Conservation (phyloP, 37 sponge, comb jelly and placozoan species). For the Beroe ovata region DNA sequence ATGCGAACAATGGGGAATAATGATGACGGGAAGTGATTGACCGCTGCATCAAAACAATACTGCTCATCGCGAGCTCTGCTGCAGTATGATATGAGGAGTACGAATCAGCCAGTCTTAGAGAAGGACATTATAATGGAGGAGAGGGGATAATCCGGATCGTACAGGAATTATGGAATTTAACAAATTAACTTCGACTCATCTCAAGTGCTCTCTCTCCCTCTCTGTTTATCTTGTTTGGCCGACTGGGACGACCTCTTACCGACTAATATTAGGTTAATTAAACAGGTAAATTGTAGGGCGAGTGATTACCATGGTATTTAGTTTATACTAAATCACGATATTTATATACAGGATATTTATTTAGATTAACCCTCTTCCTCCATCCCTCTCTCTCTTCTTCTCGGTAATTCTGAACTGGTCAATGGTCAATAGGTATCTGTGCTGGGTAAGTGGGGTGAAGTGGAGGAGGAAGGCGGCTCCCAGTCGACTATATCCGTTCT, state of each 20-base stretch:
- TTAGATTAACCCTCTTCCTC: background rate
- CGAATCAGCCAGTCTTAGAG: constrained; percentile 13
- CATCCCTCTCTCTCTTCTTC: no score
- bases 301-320: constrained; percentile 49
- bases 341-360: background rate
- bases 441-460: no score
- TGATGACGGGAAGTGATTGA: background rate
- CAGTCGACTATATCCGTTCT: no score
- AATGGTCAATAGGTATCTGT: background rate
- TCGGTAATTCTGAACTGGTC: background rate
- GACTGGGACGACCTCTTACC: constrained; percentile 4
- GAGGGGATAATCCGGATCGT: background rate
- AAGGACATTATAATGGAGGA: constrained; percentile 12
- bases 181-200: constrained; percentile 45
- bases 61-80: no score
- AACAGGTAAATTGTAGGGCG: constrained; percentile 16
- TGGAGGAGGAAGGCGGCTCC: no score
- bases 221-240: background rate
- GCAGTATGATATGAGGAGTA: no score
- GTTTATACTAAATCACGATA: constrained; percentile 54
- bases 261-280: constrained; percentile 27
- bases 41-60: constrained; percentile 34
- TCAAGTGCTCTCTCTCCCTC: no score
- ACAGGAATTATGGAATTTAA: constrained; percentile 56
- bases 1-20: background rate